Base-by-base conservation (phyloP, 2,888 invertebrate species). In the Agriopis leucophaearia region DNA sequence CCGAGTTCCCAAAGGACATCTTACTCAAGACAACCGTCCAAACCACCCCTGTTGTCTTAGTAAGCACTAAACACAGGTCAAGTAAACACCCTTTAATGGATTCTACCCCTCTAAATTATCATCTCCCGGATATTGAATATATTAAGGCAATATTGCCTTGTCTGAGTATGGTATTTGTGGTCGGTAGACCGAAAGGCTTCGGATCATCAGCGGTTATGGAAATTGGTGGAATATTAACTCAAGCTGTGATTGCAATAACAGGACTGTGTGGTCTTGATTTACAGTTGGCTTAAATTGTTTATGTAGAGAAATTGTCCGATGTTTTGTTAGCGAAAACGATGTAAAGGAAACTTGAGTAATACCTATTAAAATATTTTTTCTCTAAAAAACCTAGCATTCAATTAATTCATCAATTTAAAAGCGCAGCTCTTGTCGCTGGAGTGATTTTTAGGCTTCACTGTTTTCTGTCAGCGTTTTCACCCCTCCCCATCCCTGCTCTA, bases 51-150 rank as follows among this genome's bases (percentile, higher is more conserved):
- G 94, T 94, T 94, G 92, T 94, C 92, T 94, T 91, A 94, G 93
- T 88, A 94, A 94, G 94, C 93, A 94, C 90, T 90, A 91, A 89
- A 86, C 91, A 84, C 84, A 92, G 94, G 94, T 94, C 94, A 94
- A 94, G 94, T 92, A 93, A 94, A 94, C 93, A 93, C 81, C 90
- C 91, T 88, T 27, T 94, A 94, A 94, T 94, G 94, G 94, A 94
- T 92, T 94, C 92, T 84, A 83, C 88, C 81, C 86, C 91, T 69
- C 64, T 69, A 88, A 92, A 93, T 94, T 94, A 94, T 93, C 92
- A 92, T 93, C 85, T 87, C 83, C 86, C 93, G 92, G 92, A 94
- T 93, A 94, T 94, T 94, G 94, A 93, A 94, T 94, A 93, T 89
- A 92, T 93, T 93, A 93, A 80, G 87, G 81, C 87, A 88, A 88